Conservation (phyloP, 1,140 invertebrate species). For the Leguminivora glycinivorella region DNA sequence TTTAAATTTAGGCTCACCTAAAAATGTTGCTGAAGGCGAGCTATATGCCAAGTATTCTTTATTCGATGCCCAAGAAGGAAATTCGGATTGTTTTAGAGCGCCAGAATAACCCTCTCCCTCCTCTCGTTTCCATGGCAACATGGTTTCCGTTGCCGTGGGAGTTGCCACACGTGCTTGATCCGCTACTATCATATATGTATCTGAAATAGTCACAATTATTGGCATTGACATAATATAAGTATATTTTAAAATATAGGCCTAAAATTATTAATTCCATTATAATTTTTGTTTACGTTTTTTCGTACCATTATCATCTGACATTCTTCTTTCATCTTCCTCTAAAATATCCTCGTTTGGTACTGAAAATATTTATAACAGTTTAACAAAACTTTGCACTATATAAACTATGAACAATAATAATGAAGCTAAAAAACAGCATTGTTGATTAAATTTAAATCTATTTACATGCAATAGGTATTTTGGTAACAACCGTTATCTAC, state of each 20-base stretch:
- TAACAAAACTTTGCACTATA: conserved; percentile 6
- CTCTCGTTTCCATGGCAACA: conserved; percentile 93
- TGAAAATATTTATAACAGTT: conserved; percentile 49
- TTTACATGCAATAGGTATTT: not conserved
- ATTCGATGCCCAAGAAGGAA: conserved; percentile 94
- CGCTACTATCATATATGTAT: conserved; percentile 67
- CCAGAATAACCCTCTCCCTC: conserved; percentile 82
- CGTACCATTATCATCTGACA: conserved; percentile 73
- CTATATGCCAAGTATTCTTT: conserved; percentile 95
- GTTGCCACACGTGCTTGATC: conserved; percentile 87
- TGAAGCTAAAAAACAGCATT: not conserved
- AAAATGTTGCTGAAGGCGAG: conserved; percentile 93
- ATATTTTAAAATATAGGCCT: too few species aligned
- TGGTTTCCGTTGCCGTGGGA: conserved; percentile 90
- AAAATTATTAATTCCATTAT: too few species aligned
- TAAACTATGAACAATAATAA: not conserved
- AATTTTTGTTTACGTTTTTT: not conserved
- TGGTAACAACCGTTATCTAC: not conserved
- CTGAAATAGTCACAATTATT: conserved; percentile 39
- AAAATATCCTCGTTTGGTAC: conserved; percentile 77
- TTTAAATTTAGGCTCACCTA: conserved; percentile 81
- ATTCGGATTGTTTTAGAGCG: conserved; percentile 91
- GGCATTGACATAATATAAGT: not conserved
- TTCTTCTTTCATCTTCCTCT: conserved; percentile 75
- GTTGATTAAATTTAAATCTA: not conserved